Evolutionary conservation across 2,888 invertebrate genomes (phyloP).

Genomic region (Blastobasis adustella): DNA sequence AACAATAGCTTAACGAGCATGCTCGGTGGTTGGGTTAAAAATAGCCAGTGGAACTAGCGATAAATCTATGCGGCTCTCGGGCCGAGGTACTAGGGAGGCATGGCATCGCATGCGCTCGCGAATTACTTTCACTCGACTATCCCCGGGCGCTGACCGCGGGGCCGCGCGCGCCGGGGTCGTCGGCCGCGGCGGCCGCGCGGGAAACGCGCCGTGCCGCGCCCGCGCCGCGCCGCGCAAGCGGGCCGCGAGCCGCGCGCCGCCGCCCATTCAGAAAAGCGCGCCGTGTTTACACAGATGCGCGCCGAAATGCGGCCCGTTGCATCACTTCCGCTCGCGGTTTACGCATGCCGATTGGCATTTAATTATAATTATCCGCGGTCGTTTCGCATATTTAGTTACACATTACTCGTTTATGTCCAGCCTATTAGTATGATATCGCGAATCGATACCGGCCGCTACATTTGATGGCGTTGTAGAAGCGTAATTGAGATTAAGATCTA

Average conservation of each 20-base stretch:
- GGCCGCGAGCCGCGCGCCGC: constrained; percentile 28
- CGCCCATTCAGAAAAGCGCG: constrained; percentile 69
- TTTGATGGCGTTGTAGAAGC: too few species aligned
- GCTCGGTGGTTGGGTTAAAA: constrained; percentile 15
- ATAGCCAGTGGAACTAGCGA: constrained; percentile 20
- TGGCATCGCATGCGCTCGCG: constrained; percentile 62
- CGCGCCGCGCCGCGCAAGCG: constrained; percentile 12
- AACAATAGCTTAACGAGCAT: background rate
- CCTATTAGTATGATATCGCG: too few species aligned
- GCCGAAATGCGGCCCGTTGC: constrained; percentile 69
- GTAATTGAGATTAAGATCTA: too few species aligned
- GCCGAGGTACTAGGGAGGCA: constrained; percentile 54
- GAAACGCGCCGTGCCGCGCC: constrained; percentile 50
- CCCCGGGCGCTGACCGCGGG: constrained; percentile 65
- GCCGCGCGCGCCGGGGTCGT: constrained; percentile 44
- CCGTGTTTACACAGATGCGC: constrained; percentile 73
- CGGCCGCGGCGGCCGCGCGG: constrained; percentile 58
- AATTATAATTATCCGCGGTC: constrained; percentile 45
- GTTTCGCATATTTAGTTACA: constrained; percentile 15
- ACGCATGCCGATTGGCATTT: constrained; percentile 24
- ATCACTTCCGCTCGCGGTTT: constrained; percentile 70
- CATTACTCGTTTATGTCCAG: too few species aligned
- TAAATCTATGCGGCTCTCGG: constrained; percentile 21
- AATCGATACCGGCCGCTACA: too few species aligned
- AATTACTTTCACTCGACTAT: constrained; percentile 74